These are phyloP conservation scores for Cherax quadricarinatus DNA, from an alignment of 1,140 invertebrate genomes.

Conservation along the genomic window DNA sequence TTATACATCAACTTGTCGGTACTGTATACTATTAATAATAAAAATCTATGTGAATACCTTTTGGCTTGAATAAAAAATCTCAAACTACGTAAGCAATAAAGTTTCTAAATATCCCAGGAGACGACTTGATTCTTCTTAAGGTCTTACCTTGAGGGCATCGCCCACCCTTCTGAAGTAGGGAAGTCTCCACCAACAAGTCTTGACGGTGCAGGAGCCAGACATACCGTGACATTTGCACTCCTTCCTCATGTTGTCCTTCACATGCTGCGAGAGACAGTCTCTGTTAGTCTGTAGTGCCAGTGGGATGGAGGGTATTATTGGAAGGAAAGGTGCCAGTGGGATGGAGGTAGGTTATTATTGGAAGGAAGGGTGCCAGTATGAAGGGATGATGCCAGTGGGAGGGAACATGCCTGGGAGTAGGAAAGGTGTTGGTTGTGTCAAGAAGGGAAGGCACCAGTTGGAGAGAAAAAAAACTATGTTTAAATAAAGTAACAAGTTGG, in stretches of 20 bases:
- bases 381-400: neutral
- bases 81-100: too few species aligned
- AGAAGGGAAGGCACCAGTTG: neutral
- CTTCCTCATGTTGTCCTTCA: slow-evolving; percentile 79
- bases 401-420: neutral
- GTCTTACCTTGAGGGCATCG: slow-evolving; percentile 77
- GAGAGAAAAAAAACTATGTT: too few species aligned
- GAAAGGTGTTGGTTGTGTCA: neutral
- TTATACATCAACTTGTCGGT: too few species aligned
- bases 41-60: too few species aligned
- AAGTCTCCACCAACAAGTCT: slow-evolving; percentile 81
- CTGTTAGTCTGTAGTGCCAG: neutral
- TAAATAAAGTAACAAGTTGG: too few species aligned
- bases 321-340: neutral
- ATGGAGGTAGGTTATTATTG: neutral
- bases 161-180: slow-evolving; percentile 81
- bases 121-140: too few species aligned
- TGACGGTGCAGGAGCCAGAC: slow-evolving; percentile 78
- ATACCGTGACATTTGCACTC: slow-evolving; percentile 84
- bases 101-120: too few species aligned
- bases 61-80: too few species aligned
- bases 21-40: too few species aligned
- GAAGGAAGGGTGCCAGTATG: neutral
- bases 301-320: neutral
- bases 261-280: slow-evolving; percentile 73